phyloP scores from a whole-genome alignment of 37 sponge, comb jelly and placozoan species.

The Amphimedon queenslandica region DNA sequence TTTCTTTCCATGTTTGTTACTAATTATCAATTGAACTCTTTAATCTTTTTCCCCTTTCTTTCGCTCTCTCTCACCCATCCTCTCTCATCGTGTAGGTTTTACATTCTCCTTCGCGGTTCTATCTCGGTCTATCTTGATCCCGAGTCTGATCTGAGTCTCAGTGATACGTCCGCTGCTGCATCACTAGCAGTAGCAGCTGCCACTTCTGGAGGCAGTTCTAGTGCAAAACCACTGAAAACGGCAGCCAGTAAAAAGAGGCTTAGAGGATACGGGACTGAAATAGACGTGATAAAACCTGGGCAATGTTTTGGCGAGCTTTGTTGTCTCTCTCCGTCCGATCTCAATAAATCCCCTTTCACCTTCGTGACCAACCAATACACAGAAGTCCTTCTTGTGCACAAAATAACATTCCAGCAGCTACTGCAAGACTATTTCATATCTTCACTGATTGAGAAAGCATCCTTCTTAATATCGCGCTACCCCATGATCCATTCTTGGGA shows the following conservation, averaged over 20 bases:
- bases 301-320: conserved; percentile 21
- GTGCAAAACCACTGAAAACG: too few relatives aligned
- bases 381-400: conserved; percentile 7
- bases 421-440: neutral
- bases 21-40: too few relatives aligned
- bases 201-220: too few relatives aligned
- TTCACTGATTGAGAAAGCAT: neutral
- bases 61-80: conserved; percentile 22
- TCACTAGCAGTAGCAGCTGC: too few relatives aligned
- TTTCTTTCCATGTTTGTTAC: too few relatives aligned
- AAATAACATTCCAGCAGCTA: neutral
- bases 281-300: neutral
- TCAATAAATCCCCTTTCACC: neutral
- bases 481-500: neutral
- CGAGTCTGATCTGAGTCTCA: neutral
- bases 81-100: conserved; percentile 23
- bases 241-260: too few relatives aligned
- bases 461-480: neutral
- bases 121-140: conserved; percentile 13
- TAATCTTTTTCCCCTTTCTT: neutral
- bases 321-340: conserved; percentile 1
- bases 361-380: neutral
- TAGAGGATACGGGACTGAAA: too few relatives aligned
- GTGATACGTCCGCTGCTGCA: neutral
- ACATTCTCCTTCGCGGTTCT: conserved; percentile 24